Percentiles rank a stretch among this genome's conserved stretches.
These are phyloP conservation scores for Nerophis ophidion DNA, from an alignment of 2,113 vertebrate species.

Conservation along the genomic window DNA sequence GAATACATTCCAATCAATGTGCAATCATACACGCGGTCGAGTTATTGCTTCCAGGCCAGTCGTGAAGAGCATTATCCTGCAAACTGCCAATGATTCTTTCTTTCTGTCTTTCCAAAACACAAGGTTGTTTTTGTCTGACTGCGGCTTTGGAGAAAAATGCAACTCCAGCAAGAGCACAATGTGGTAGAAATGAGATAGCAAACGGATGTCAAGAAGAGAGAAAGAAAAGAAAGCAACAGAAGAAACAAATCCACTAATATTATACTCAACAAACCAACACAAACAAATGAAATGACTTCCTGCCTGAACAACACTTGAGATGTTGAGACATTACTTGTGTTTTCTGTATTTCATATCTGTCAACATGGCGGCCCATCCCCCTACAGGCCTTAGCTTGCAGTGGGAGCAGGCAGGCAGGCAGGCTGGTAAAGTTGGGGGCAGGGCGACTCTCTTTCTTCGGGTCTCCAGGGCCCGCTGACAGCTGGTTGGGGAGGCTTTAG, in stretches of 20 bases:
- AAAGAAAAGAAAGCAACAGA: neutral
- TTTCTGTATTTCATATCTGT: constrained; percentile 20
- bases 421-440: constrained; percentile 58
- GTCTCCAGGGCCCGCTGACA: constrained; percentile 52
- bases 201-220: constrained; percentile 25
- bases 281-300: neutral
- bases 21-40: too few relatives aligned
- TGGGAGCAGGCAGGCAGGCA: constrained; percentile 44
- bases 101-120: too few relatives aligned
- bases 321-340: constrained; percentile 18
- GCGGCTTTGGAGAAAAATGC: constrained; percentile 7
- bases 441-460: constrained; percentile 47
- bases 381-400: constrained; percentile 28
- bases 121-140: constrained; percentile 4
- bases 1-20: neutral
- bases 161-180: constrained; percentile 27
- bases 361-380: constrained; percentile 48
- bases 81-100: neutral
- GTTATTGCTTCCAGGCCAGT: too few relatives aligned
- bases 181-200: constrained; percentile 15
- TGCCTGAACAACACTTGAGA: constrained; percentile 2
- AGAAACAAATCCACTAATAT: constrained; percentile 5
- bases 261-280: neutral
- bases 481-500: constrained; percentile 60
- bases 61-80: constrained; percentile 4